Conservation (phyloP, 2,113 vertebrate species). For the Laticauda laticaudata region DNA sequence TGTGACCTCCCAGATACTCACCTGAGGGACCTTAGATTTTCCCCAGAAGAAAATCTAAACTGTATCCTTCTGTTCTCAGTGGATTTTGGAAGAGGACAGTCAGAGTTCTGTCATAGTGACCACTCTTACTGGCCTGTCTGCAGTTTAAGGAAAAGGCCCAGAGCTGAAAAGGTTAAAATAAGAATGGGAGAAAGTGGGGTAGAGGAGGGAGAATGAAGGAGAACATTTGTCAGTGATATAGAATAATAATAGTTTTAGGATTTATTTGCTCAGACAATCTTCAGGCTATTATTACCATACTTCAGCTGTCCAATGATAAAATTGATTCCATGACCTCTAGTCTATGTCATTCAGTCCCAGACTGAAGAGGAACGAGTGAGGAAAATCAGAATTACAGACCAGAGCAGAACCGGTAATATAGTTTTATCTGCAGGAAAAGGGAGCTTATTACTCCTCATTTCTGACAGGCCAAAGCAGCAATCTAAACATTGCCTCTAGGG, state of each 20-base stretch:
- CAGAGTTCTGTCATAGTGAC: constrained; percentile 14
- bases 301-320: neutral
- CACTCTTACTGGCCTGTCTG: constrained; percentile 36
- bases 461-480: neutral
- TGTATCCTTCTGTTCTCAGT: constrained; percentile 41
- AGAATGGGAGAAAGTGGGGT: neutral
- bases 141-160: constrained; percentile 35
- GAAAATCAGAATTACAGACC: constrained; percentile 7
- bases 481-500: neutral
- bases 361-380: neutral
- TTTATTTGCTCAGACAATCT: neutral
- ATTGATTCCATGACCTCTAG: neutral
- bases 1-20: constrained; percentile 35
- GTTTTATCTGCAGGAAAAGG: neutral
- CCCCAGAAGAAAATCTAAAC: constrained; percentile 37
- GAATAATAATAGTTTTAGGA: neutral
- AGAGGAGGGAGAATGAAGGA: neutral
- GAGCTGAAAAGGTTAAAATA: constrained; percentile 52
- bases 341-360: neutral
- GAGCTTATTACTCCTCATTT: constrained; percentile 18
- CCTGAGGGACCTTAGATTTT: constrained; percentile 26
- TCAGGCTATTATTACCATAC: neutral
- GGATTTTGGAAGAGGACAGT: constrained; percentile 51
- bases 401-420: neutral
- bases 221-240: neutral